Conservation (phyloP, 1,140 invertebrate genomes). For the Caenorhabditis tropicalis region DNA sequence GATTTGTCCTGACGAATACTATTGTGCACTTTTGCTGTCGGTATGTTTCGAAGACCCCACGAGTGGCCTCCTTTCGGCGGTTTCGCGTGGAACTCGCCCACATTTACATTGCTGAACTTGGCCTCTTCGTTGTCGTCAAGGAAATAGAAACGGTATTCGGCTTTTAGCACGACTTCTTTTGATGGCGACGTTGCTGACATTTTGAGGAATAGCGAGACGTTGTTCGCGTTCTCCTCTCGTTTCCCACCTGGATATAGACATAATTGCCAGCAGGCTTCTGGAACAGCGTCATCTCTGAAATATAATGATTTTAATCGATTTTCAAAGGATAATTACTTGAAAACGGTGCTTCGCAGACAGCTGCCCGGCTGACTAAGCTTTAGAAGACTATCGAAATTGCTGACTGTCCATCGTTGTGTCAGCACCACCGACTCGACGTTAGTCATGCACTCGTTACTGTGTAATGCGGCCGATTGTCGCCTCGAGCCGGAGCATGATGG, state of each 20-base stretch:
- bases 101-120: conserved; percentile 67
- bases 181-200: conserved; percentile 68
- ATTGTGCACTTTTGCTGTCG: conserved; percentile 63
- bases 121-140: conserved; percentile 64
- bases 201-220: conserved; percentile 71
- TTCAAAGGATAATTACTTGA: conserved; percentile 51
- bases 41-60: conserved; percentile 71
- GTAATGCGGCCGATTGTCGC: neutral
- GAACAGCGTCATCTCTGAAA: conserved; percentile 46
- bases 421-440: conserved; percentile 64
- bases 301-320: no score
- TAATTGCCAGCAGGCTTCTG: conserved; percentile 71
- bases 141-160: conserved; percentile 71
- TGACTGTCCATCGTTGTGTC: conserved; percentile 68
- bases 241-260: conserved; percentile 71
- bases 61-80: conserved; percentile 71
- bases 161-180: conserved; percentile 67
- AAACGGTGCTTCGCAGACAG: conserved; percentile 68
- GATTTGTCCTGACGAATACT: conserved; percentile 67
- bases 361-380: conserved; percentile 68
- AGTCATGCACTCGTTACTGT: conserved; percentile 63
- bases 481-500: neutral
- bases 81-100: conserved; percentile 72
- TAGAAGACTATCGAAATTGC: conserved; percentile 66
- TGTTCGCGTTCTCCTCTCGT: conserved; percentile 68